phyloP scores from a whole-genome alignment of 1,140 invertebrate species.

The Acromyrmex echinatior region DNA sequence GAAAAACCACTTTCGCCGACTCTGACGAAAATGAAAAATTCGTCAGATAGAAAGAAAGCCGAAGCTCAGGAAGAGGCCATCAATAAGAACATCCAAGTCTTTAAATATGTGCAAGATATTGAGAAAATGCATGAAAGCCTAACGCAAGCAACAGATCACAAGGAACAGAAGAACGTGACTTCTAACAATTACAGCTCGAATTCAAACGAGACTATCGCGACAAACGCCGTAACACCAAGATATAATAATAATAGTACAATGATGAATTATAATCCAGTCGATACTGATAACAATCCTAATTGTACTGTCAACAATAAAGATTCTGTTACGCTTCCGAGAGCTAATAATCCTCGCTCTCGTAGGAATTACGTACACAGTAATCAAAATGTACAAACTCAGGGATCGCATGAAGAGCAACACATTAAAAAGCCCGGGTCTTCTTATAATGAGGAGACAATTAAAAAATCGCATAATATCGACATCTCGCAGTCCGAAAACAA shows the following conservation, averaged over 20 bases:
- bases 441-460: conserved; percentile 64
- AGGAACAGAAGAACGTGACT: conserved; percentile 66
- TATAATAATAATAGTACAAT: conserved; percentile 63
- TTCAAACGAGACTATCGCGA: conserved; percentile 69
- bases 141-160: conserved; percentile 52
- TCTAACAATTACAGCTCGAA: conserved; percentile 59
- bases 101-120: conserved; percentile 84
- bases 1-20: conserved; percentile 82
- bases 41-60: conserved; percentile 79
- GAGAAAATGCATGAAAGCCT: conserved; percentile 81
- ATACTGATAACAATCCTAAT: conserved; percentile 66
- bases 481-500: conserved; percentile 54
- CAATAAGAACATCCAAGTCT: conserved; percentile 82
- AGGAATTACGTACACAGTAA: conserved; percentile 74
- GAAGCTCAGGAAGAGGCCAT: conserved; percentile 83
- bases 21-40: conserved; percentile 80
- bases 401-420: conserved; percentile 61
- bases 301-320: conserved; percentile 72
- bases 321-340: conserved; percentile 58
- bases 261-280: conserved; percentile 64
- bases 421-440: conserved; percentile 54
- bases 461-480: conserved; percentile 67
- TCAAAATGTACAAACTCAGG: conserved; percentile 68
- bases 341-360: conserved; percentile 74
- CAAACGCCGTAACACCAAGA: conserved; percentile 70